A percentile compares a stretch with the other conserved stretches of the same genome.
Evolutionary conservation across 2,113 vertebrate genomes (phyloP).

Genomic region (Petaurus breviceps): DNA sequence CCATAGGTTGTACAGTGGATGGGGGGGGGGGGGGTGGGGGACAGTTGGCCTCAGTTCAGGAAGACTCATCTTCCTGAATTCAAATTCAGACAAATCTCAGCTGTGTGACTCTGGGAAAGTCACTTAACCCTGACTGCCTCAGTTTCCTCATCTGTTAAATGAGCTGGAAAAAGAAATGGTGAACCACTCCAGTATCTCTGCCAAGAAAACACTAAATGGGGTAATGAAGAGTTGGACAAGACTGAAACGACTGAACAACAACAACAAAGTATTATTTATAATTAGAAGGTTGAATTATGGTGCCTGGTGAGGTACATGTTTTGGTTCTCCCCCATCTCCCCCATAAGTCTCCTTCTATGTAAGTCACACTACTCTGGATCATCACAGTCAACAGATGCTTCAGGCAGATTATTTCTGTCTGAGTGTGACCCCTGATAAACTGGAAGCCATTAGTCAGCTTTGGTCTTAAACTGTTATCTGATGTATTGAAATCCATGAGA

Average conservation of each 20-base stretch:
- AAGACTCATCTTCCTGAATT: not conserved
- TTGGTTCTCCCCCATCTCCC: too few species aligned
- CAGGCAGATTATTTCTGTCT: not conserved
- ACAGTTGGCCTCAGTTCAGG: not conserved
- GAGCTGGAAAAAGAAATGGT: not conserved
- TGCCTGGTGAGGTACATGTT: not conserved
- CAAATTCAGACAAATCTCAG: not conserved
- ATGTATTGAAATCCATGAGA: not conserved
- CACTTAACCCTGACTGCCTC: not conserved
- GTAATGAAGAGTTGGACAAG: not conserved
- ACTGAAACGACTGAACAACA: not conserved
- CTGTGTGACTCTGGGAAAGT: not conserved
- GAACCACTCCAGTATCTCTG: not conserved
- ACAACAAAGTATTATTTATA: not conserved
- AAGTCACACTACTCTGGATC: not conserved
- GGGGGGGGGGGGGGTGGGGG: too few species aligned
- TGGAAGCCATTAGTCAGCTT: slow-evolving; percentile 20
- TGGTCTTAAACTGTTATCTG: slow-evolving; percentile 30
- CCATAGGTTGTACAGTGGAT: not conserved
- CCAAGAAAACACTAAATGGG: not conserved
- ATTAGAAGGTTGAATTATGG: not conserved
- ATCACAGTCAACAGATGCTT: not conserved
- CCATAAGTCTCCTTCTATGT: not conserved
- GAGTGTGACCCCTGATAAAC: not conserved
- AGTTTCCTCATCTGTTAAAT: not conserved